phyloP scores from a whole-genome alignment of 2,797 vertebrate genomes.

The Ptychadena robeensis region DNA sequence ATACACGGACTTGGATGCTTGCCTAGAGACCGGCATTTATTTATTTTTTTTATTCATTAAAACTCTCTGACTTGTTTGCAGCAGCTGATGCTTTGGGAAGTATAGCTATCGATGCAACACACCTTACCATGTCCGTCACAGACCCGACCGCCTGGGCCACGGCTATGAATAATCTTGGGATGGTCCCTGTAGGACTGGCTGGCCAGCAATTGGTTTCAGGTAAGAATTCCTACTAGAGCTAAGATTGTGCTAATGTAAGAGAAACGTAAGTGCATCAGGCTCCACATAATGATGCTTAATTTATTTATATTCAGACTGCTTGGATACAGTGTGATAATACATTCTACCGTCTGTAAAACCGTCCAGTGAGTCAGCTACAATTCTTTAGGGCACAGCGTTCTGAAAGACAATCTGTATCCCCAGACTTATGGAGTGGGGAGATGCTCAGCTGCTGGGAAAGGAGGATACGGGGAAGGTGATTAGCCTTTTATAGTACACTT shows the following conservation, averaged over 20 bases:
- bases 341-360: slow-evolving; percentile 14
- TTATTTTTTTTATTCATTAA: not conserved
- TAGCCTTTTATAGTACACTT: slow-evolving; percentile 56
- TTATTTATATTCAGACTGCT: slow-evolving; percentile 13
- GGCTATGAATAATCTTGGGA: slow-evolving; percentile 94
- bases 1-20: slow-evolving; percentile 3
- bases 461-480: slow-evolving; percentile 50
- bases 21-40: not conserved
- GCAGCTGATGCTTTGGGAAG: slow-evolving; percentile 87
- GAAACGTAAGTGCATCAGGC: slow-evolving; percentile 23
- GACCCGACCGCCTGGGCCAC: slow-evolving; percentile 91
- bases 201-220: slow-evolving; percentile 91
- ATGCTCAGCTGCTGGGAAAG: slow-evolving; percentile 15
- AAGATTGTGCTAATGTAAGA: slow-evolving; percentile 17
- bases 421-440: slow-evolving; percentile 34
- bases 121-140: slow-evolving; percentile 84
- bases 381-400: slow-evolving; percentile 45
- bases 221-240: slow-evolving; percentile 67
- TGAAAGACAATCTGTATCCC: slow-evolving; percentile 36
- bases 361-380: slow-evolving; percentile 33
- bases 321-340: slow-evolving; percentile 29
- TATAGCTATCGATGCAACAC: slow-evolving; percentile 84
- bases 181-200: slow-evolving; percentile 87
- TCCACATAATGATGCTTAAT: slow-evolving; percentile 23
- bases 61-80: slow-evolving; percentile 61